Evolutionary conservation across 2,113 vertebrate species (phyloP).

Genomic region (Plectropomus leopardus): DNA sequence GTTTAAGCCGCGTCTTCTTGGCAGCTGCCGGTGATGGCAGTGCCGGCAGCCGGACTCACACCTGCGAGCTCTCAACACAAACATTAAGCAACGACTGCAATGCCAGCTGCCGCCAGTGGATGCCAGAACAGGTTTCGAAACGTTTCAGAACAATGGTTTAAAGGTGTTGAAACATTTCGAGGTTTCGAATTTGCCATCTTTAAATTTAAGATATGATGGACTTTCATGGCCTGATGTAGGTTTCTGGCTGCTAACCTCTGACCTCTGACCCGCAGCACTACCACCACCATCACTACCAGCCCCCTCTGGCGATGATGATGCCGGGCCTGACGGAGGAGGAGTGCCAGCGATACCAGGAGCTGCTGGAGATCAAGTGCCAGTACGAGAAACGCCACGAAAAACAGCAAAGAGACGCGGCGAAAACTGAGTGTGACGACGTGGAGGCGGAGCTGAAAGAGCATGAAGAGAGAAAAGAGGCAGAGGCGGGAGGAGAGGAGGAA

Average conservation of each 20-base stretch:
- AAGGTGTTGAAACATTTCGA: too few species aligned
- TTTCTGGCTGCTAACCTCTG: not conserved
- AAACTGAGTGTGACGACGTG: rapidly evolving
- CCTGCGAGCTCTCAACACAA: too few species aligned
- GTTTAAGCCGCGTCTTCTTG: too few species aligned
- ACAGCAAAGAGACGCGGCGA: not conserved
- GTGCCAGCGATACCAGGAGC: conserved; percentile 88
- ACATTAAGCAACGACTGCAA: too few species aligned
- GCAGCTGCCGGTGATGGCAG: too few species aligned
- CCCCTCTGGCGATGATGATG: conserved; percentile 74
- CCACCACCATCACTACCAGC: conserved; percentile 51
- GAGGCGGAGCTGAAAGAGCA: conserved; percentile 61
- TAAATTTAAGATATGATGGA: too few species aligned
- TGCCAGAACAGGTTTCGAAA: too few species aligned
- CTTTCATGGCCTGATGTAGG: not conserved
- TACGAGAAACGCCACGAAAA: conserved; percentile 79
- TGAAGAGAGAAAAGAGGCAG: conserved; percentile 3
- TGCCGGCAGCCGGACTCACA: too few species aligned
- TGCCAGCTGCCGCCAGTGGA: too few species aligned
- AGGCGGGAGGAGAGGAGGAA: not conserved
- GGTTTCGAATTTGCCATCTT: too few species aligned
- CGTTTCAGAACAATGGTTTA: too few species aligned
- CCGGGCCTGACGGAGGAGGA: conserved; percentile 89
- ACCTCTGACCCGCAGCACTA: conserved; percentile 50
- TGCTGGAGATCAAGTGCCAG: conserved; percentile 88